Evolutionary conservation across 2,888 invertebrate species (phyloP), one percentile per base, ranked within the genome.

Genomic region (Drosophila birchii): DNA sequence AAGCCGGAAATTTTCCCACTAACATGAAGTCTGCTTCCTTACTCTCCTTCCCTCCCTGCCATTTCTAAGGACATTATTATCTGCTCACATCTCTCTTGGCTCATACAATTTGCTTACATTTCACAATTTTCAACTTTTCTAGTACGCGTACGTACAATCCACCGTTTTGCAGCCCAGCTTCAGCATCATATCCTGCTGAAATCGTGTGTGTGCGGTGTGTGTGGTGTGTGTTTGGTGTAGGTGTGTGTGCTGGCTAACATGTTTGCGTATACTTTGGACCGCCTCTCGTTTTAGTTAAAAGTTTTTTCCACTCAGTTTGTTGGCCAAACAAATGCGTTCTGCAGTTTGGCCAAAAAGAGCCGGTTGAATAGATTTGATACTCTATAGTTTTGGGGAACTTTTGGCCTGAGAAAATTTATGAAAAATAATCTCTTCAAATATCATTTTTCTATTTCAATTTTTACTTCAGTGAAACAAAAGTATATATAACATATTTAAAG

Each of bases 71-170:
- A 38, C 32, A 51, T 71, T 61, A 57, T 62, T 61, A 57, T 62
- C 61, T 55, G 36, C 41, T 36, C 43, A 20, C 62, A 43, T 62
- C 71, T 54, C 62, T 49, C 12, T 45, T 34, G 67, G 57, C 66
- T 32, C 44, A 34, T 60, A 59, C 75, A 81, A 77, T 79, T 79
- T 81, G 88, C 88, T 87, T 76, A 89, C 75, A 71, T 77, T 79
- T 89, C 79, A 70, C 63, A 76, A 79, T 70, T 59, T 73, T 76
- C 55, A 56, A 53, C 60, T 61, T 76, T 70, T 51, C 60, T 70
- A 47, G 53, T 39, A 18, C 41, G 49, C 45, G 26, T 45, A 26
- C 51, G 34, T 51, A 53, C 51, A 53, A 54, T 55, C 56, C 66
- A 49, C 32, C 63, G 63, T 44, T 63, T 59, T 41, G 36, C 16